Conservation (phyloP, 2,113 vertebrate genomes). For the Pterocles burchelli region DNA sequence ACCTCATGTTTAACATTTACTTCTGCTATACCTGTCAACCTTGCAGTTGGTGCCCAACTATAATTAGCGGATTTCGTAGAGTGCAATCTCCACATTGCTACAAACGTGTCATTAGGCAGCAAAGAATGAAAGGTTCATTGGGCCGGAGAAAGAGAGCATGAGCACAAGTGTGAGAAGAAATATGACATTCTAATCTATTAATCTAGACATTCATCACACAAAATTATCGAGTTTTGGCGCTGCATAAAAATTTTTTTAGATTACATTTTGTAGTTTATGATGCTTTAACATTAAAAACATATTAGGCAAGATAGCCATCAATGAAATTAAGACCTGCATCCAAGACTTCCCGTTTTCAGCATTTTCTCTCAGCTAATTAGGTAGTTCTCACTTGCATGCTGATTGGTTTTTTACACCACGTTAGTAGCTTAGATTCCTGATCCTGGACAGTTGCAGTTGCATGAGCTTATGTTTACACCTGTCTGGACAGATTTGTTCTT, state of each 20-base stretch:
- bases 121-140: slow-evolving; percentile 3
- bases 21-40: neutral
- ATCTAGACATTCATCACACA: neutral
- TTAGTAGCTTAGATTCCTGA: neutral
- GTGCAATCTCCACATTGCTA: neutral
- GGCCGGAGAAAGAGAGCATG: neutral
- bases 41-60: neutral
- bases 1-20: neutral
- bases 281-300: neutral
- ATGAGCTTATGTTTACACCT: neutral
- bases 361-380: neutral
- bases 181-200: slow-evolving; percentile 27
- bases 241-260: neutral
- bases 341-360: neutral
- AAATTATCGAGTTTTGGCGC: neutral
- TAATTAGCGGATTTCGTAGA: neutral
- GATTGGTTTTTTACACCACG: neutral
- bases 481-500: neutral
- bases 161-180: neutral
- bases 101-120: neutral
- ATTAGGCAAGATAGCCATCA: neutral
- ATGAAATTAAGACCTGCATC: neutral
- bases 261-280: slow-evolving; percentile 2
- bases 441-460: neutral
- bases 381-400: neutral